phyloP scores from a whole-genome alignment of 2,113 vertebrate species.

The Tachysurus vachellii region DNA sequence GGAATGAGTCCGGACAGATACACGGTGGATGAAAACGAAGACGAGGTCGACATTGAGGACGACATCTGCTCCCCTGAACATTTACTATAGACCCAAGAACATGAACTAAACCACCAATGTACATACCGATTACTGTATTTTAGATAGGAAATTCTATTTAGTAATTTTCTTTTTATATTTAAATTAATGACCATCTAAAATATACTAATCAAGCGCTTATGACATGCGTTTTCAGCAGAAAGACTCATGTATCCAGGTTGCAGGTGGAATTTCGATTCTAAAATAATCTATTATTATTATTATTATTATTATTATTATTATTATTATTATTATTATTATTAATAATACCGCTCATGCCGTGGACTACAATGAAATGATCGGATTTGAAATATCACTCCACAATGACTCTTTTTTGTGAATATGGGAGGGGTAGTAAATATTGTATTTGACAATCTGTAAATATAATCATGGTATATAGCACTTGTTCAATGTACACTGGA shows the following conservation, averaged over 20 bases:
- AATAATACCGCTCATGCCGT: neutral
- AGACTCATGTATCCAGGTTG: neutral
- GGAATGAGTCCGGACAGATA: conserved; percentile 73
- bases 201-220: conserved; percentile 42
- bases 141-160: conserved; percentile 50
- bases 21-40: conserved; percentile 83
- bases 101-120: conserved; percentile 46
- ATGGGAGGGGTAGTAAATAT: conserved; percentile 38
- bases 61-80: conserved; percentile 79
- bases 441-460: conserved; percentile 59
- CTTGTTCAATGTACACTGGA: conserved; percentile 24
- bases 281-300: conserved; percentile 41
- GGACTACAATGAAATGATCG: neutral
- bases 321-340: conserved; percentile 48
- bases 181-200: conserved; percentile 18
- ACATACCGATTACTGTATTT: conserved; percentile 46
- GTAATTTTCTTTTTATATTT: conserved; percentile 23
- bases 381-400: conserved; percentile 4
- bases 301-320: conserved; percentile 49
- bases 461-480: conserved; percentile 38
- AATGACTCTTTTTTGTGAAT: conserved; percentile 34
- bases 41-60: conserved; percentile 94
- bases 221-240: neutral
- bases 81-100: conserved; percentile 75
- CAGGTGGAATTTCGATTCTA: neutral